These are phyloP conservation scores for Anadara kagoshimensis DNA, from an alignment of 1,140 invertebrate species.

Conservation along the genomic window DNA sequence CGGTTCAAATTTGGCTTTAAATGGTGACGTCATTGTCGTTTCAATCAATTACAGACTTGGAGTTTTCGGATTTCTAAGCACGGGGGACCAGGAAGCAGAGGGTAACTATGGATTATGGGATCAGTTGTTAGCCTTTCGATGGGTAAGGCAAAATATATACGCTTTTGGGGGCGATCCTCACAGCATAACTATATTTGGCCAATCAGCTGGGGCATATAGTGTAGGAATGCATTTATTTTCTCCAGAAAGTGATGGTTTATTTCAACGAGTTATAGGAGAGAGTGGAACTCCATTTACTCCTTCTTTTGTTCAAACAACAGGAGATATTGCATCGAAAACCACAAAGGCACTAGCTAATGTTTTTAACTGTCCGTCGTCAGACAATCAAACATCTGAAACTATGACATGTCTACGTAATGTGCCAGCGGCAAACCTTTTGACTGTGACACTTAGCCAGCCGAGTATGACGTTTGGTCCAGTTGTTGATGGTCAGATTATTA, in stretches of 20 bases:
- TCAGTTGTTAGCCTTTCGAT: conserved; percentile 52
- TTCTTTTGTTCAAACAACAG: conserved; percentile 80
- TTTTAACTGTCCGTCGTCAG: neutral
- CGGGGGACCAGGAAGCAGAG: conserved; percentile 5
- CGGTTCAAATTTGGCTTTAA: conserved; percentile 82
- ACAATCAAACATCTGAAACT: neutral
- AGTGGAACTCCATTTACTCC: conserved; percentile 90
- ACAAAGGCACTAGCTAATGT: neutral
- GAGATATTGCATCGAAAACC: neutral
- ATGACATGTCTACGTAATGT: conserved; percentile 12
- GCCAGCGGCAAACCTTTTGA: neutral
- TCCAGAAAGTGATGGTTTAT: conserved; percentile 25
- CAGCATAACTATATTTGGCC: conserved; percentile 48
- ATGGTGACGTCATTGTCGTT: conserved; percentile 82
- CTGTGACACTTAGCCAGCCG: conserved; percentile 4
- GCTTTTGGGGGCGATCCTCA: conserved; percentile 55
- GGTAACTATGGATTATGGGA: conserved; percentile 63
- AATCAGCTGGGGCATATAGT: conserved; percentile 45
- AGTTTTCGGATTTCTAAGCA: conserved; percentile 74
- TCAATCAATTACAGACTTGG: conserved; percentile 86
- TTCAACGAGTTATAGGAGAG: conserved; percentile 36
- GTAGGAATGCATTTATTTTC: conserved; percentile 36
- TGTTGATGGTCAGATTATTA: conserved; percentile 39
- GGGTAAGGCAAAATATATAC: conserved; percentile 58
- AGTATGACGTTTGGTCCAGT: conserved; percentile 27